Base-by-base conservation (phyloP, 1,140 invertebrate genomes). In the Schlechtendalia chinensis region DNA sequence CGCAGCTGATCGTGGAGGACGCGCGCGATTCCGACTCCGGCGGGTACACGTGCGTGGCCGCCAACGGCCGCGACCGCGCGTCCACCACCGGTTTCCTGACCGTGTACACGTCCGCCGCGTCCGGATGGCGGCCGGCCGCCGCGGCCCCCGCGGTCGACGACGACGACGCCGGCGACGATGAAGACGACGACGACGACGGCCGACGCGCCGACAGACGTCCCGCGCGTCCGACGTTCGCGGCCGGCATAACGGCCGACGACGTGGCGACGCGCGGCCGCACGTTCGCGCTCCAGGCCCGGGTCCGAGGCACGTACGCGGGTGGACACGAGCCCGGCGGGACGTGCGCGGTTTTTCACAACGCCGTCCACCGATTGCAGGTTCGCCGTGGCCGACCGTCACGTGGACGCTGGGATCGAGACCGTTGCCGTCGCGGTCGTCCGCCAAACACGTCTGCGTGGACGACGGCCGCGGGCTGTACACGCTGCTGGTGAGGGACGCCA, bases 391-490 rank as follows among this genome's bases (percentile, higher is more conserved):
- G 14, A 90, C 93, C 83, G 90, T 94, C 0, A 90, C 89, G 63
- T 94, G 94, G 93, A 86, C 91, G 67, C 88, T 90, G 71, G 90
- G 91, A 82, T 89, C 88, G 16, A 86, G 85, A 72, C 86, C 86
- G 16, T 87, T 93, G 17, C 87, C 87, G 17, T 87, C 87, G 0
- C 88, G 88, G 59, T 84, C 86, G 3, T 88, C 88, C 81, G 85
- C 89, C 63, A 89, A 90, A 83, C 89, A 90, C 75, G 88, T 87
- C 67, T 90, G 90, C 1, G 90, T 91, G 82, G 85, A 88, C 1
- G 69, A 98, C 84, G 91, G 91, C 83, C n/a, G n/a, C n/a, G 89
- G 90, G 59, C 87, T 98, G 22, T 95, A 98, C 84, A 96, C 97
- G 3, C 86, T 97, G 79, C 90, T 94, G 72, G 88, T 95, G 10